Percentiles rank a stretch among this genome's conserved stretches.
phyloP scores from a whole-genome alignment of 2,113 vertebrate genomes.

The Brachirus orientalis region DNA sequence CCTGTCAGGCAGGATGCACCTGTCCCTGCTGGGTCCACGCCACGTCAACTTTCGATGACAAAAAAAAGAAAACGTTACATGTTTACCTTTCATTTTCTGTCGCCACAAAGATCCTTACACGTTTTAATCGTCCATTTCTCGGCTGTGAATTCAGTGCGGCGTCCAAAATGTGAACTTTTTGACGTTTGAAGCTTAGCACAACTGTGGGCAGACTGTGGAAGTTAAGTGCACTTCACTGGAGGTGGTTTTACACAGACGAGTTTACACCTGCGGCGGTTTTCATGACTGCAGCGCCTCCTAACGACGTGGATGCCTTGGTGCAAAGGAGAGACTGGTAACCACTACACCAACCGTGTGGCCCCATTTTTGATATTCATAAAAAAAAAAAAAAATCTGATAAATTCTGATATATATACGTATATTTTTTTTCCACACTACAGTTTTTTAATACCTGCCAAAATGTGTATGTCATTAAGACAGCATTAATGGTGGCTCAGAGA shows the following conservation, averaged over 20 bases:
- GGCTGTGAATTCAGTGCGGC: rapidly evolving
- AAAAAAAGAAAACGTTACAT: background rate
- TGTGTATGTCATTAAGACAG: no score
- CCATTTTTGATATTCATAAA: no score
- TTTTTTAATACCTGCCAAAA: no score
- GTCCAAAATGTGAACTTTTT: background rate
- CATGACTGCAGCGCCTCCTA: constrained; percentile 35
- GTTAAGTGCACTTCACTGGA: background rate
- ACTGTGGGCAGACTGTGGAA: constrained; percentile 22
- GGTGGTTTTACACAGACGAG: background rate
- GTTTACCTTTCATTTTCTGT: constrained; percentile 32
- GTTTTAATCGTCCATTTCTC: background rate
- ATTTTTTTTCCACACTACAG: no score
- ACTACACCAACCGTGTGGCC: no score
- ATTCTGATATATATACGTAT: no score
- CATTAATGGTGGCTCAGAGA: no score
- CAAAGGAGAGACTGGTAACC: no score
- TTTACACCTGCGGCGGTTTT: background rate
- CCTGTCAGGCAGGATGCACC: constrained; percentile 34
- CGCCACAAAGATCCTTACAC: background rate
- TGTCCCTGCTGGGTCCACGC: background rate
- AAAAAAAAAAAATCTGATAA: no score
- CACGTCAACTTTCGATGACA: constrained; percentile 19
- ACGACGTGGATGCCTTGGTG: constrained; percentile 8
- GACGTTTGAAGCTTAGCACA: background rate